Conservation (phyloP, 2,113 vertebrate species). For the Tyto alba region DNA sequence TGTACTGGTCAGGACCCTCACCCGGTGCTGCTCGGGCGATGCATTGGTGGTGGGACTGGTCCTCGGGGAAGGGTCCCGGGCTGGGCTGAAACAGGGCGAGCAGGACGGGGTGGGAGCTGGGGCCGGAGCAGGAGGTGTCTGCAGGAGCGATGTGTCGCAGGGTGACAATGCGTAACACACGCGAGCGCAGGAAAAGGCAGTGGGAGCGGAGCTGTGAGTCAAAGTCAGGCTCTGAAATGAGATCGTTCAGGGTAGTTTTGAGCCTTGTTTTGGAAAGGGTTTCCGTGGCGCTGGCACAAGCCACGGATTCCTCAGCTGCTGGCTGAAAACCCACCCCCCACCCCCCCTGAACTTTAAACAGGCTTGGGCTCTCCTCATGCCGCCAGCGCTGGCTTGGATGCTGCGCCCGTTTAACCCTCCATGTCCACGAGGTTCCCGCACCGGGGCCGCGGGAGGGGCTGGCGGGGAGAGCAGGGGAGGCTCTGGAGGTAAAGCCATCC, state of each 20-base stretch:
- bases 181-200: fast-evolving
- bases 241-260: neutral
- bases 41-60: neutral
- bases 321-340: constrained; percentile 67
- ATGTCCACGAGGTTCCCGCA: neutral
- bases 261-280: constrained; percentile 83
- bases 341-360: constrained; percentile 27
- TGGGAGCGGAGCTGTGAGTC: neutral
- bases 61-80: neutral
- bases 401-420: neutral
- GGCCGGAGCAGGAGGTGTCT: neutral
- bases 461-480: neutral
- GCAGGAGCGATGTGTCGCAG: neutral
- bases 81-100: neutral
- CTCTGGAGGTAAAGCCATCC: neutral
- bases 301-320: constrained; percentile 79
- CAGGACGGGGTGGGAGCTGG: neutral
- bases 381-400: neutral
- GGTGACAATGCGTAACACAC: fast-evolving
- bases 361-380: constrained; percentile 22
- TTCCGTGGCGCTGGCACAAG: constrained; percentile 80
- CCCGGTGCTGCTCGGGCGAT: fast-evolving
- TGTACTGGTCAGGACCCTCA: neutral
- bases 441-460: fast-evolving
- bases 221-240: constrained; percentile 6